Base-by-base conservation (phyloP, 2,113 vertebrate species). In the Triplophysa siluroides region DNA sequence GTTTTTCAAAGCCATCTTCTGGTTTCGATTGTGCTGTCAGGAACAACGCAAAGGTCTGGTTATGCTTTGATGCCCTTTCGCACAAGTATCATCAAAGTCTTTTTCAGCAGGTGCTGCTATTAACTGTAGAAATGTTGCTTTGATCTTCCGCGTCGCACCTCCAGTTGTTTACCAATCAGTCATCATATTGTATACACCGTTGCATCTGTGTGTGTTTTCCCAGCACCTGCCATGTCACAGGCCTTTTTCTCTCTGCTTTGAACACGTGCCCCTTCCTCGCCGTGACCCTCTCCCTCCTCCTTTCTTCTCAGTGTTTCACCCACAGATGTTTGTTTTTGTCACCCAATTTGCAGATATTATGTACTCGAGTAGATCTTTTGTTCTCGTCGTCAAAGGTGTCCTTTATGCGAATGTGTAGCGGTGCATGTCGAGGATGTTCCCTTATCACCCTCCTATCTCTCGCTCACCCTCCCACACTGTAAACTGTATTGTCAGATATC, bases 41-140 rank as follows among this genome's bases (percentile, higher is more conserved):
- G 45, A 77, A 26, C 62, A 77, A 52, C 60, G 63, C 58, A 75
- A 75, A 75, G 18, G 24, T 64, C 23, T 65, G 43, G 45, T 65
- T 61, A 77, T 77, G 62, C 68, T 81, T 79, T 84, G 70, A 84
- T 81, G 70, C 70, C 45, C 33, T 84, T 68, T 84, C 74, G 65
- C 75, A 62, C 70, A 79, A 56, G 58, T 81, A 29, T 84, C 63
- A 79, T 84, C 83, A 81, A 84, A 84, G 83, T 80, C 29, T 26
- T 70, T 76, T 75, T 74, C 75, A 84, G 68, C 83, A 81, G 83
- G 69, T 84, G 78, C 63, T 72, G 60, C 68, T 66, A 21, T 72
- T 69, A 72, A 66, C 62, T 60, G 50, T 78, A 79, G 8, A 66
- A 65, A 43, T 64, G 29, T 26, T 21, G 64, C 76, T 84, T 84